phyloP scores from a whole-genome alignment of 1,140 invertebrate species.

The Drosophila nebulosa region DNA sequence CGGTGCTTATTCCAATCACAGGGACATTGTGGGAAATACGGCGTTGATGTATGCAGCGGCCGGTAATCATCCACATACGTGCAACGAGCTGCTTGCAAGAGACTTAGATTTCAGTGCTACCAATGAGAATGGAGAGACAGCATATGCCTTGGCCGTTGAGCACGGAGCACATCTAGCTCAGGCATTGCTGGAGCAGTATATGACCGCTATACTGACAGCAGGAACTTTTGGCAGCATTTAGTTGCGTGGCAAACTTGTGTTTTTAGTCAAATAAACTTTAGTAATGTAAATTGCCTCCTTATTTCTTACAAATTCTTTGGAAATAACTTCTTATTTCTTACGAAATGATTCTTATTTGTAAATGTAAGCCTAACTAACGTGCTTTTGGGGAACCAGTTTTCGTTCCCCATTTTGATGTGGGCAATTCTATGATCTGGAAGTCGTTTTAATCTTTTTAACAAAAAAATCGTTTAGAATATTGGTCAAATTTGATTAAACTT shows the following conservation, averaged over 20 bases:
- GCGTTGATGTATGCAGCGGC: slow-evolving; percentile 94
- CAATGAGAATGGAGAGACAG: slow-evolving; percentile 91
- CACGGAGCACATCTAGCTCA: slow-evolving; percentile 67
- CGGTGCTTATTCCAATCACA: slow-evolving; percentile 88
- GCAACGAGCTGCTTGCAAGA: slow-evolving; percentile 88
- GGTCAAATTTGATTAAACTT: neutral
- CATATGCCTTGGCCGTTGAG: slow-evolving; percentile 88
- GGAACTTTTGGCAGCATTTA: slow-evolving; percentile 50
- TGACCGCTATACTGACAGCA: slow-evolving; percentile 65
- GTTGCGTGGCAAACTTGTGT: neutral
- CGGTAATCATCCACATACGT: slow-evolving; percentile 92
- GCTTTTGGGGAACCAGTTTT: too few species aligned
- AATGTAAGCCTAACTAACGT: too few species aligned
- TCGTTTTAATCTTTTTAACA: too few species aligned
- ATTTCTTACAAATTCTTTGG: too few species aligned
- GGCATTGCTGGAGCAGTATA: slow-evolving; percentile 73
- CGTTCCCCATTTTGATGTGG: neutral
- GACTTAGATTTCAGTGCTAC: slow-evolving; percentile 89
- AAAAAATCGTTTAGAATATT: neutral
- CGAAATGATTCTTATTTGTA: too few species aligned
- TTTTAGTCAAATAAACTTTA: neutral
- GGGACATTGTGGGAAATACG: slow-evolving; percentile 93
- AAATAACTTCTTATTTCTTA: too few species aligned
- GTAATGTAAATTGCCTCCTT: neutral
- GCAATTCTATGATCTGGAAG: too few species aligned